phyloP scores from a whole-genome alignment of 2,888 invertebrate species.

The Theretra japonica region DNA sequence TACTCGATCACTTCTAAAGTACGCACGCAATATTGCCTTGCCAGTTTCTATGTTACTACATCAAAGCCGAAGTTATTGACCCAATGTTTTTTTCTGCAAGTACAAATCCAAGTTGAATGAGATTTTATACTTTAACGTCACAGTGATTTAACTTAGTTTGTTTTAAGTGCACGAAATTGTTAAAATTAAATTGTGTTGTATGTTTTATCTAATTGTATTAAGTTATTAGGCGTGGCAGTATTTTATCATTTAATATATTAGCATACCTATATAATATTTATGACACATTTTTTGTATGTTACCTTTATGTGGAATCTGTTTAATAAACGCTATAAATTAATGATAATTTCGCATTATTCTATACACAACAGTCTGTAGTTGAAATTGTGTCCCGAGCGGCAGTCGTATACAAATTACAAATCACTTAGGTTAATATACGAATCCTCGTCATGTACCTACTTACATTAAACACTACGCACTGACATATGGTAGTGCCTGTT shows the following conservation, averaged over 20 bases:
- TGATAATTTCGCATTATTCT: slow-evolving; percentile 80
- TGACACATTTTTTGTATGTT: slow-evolving; percentile 78
- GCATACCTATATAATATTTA: slow-evolving; percentile 75
- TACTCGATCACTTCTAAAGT: slow-evolving; percentile 62
- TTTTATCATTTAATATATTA: slow-evolving; percentile 76
- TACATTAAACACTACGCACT: slow-evolving; percentile 61
- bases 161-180: slow-evolving; percentile 83
- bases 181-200: slow-evolving; percentile 81
- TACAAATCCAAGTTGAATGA: slow-evolving; percentile 84
- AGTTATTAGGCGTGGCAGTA: slow-evolving; percentile 81
- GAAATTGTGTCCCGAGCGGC: slow-evolving; percentile 38
- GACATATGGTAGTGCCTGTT: slow-evolving; percentile 54
- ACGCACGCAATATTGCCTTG: slow-evolving; percentile 82
- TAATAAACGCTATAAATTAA: slow-evolving; percentile 82
- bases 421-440: slow-evolving; percentile 28
- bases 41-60: slow-evolving; percentile 83
- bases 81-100: slow-evolving; percentile 80
- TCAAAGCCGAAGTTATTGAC: slow-evolving; percentile 78
- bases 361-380: slow-evolving; percentile 57
- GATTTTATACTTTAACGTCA: slow-evolving; percentile 82
- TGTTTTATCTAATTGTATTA: slow-evolving; percentile 82
- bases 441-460: slow-evolving; percentile 37
- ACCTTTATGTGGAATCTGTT: slow-evolving; percentile 82
- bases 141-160: slow-evolving; percentile 82
- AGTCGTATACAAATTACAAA: slow-evolving; percentile 34